Base-by-base conservation (phyloP, 2,888 invertebrate genomes). In the Melangyna quadrimaculata region DNA sequence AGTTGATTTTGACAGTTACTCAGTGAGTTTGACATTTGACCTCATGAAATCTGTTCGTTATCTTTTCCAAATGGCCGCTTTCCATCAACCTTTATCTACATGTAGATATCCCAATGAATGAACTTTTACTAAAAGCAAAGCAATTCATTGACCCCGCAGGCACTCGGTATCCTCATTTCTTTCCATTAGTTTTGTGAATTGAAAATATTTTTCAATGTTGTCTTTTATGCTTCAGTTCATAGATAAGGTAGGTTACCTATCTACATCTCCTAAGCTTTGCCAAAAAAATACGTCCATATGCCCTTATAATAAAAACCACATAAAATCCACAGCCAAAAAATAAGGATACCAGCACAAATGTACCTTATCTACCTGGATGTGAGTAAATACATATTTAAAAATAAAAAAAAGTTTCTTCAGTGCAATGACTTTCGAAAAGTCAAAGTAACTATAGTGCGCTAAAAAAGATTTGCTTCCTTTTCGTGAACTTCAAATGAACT, bases 401-500 rank as follows among this genome's bases (percentile, higher is more conserved):
- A 48, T 8, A 48, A 48, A 51, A 48, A 37, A 43, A 14, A 32
- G 17, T 12, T 43, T 57, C 69, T 22, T 22, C 27, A 67, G 84
- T 84, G 71, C 84, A 84, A 77, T 63, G 84, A 84, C 84, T 78
- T 71, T 17, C 19, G 51, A 63, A n/a, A 78, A 10, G 3, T 3
- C 32, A 32, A 32, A 32, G 10, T 32, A 24, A 45, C 8, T 27
- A 14, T 24, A 27, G 51, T n/a, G 43, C 35, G n/a, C 57, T 43
- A 37, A 27, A 74, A 63, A 79, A 59, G 40, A 75, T 71, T 51
- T 59, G 19, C 27, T 78, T 57, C 74, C 59, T 74, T n/a, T n/a
- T 70, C 78, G 70, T 79, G 71, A 79, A 84, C 51, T 79, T 79
- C 79, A 84, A 84, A 84, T 84, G 81, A 81, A 81, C 77, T 81